Evolutionary conservation across 2,888 invertebrate species (phyloP), one percentile per base, ranked within the genome.

Genomic region (Pristionchus entomophagus): DNA sequence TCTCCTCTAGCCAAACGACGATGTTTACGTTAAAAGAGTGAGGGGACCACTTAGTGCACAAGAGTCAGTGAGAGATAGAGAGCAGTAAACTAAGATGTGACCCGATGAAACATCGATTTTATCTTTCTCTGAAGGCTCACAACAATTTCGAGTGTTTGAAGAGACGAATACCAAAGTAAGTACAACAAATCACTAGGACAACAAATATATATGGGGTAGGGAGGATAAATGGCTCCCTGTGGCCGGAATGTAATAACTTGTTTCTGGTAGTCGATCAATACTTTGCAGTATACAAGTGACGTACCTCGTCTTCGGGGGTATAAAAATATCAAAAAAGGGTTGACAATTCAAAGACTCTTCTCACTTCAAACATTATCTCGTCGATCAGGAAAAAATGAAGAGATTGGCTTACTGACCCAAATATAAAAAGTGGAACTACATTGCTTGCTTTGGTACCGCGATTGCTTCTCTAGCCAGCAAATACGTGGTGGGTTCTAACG

Each of bases 241-340:
- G 26, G 62, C 62, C 62, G 62, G 62, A 62, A 62, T 62, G 62
- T 62, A 2, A 22, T n/a, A 59, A 59, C 10, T 59, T 22, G 12
- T 56, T 4, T n/a, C n/a, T 62, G 62, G 62, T 62, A 62, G 62
- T 62, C 62, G 62, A 12, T 26, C 62, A 62, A 62, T 62, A 62
- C 62, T 62, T 62, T 62, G 62, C 62, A 62, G 62, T 32, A 62
- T 29, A 62, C 62, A 62, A 26, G 62, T 62, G 62, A 62, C 62
- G 62, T 62, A 62, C 62, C 62, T 62, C 62, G 62, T 45, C 8
- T 62, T 62, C 2, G 32, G 14, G n/a, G 17, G 32, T 14, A 59
- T 59, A 22, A 51, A 51, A 10, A 22, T 51, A 2, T 17, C 17
- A 51, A 12, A 22, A 5, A 6, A 4, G 14, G 51, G 51, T 51